Percentiles rank a stretch among this genome's conserved stretches.
Conservation (phyloP, 2,113 vertebrate species). For the Vulpes ferrilata region DNA sequence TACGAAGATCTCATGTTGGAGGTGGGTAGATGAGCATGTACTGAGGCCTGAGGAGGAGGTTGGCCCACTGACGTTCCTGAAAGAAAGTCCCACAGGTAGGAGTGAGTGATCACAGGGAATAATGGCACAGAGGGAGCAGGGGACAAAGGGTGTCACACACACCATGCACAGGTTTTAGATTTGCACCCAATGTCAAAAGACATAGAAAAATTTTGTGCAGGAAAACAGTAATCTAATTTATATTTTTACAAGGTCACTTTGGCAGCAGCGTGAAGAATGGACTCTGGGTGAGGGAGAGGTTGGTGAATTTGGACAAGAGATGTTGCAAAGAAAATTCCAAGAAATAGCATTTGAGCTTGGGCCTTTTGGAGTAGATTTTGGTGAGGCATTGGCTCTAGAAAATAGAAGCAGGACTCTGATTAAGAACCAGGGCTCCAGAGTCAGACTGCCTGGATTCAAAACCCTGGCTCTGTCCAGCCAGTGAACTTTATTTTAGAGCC, state of each 20-base stretch:
- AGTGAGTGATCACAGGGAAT: not conserved
- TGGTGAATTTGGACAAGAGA: not conserved
- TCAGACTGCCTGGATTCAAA: not conserved
- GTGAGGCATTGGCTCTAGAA: not conserved
- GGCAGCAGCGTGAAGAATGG: not conserved
- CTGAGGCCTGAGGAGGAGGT: not conserved
- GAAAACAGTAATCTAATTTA: not conserved
- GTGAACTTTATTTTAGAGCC: not conserved
- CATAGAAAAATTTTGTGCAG: not conserved
- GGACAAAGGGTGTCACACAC: not conserved
- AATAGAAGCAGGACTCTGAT: not conserved
- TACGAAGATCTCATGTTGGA: not conserved
- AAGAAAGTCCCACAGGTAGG: not conserved
- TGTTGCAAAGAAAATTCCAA: not conserved
- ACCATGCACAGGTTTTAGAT: not conserved
- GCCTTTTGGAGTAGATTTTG: not conserved
- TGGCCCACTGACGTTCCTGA: not conserved
- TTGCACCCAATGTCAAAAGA: not conserved
- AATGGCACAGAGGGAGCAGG: not conserved
- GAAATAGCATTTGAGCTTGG: not conserved
- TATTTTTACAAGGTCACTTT: not conserved
- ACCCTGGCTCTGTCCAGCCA: not conserved
- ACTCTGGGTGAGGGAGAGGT: not conserved
- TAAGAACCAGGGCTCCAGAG: not conserved
- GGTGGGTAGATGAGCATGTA: accelerated